Conservation (phyloP, 92 coral and sea anemone genomes). For the Heteractis magnifica region DNA sequence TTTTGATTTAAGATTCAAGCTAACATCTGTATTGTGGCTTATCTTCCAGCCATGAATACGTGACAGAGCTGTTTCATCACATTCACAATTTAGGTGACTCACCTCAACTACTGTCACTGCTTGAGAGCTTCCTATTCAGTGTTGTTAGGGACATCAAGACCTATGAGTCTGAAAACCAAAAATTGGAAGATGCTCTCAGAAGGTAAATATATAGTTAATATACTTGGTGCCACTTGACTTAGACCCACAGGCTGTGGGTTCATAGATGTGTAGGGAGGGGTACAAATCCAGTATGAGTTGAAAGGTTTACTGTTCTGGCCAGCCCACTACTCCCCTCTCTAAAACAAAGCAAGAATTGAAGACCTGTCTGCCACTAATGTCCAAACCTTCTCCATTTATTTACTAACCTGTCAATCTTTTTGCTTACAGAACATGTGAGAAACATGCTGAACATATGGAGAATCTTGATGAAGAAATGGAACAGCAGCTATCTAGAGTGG, state of each 20-base stretch:
- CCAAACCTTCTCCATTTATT: background rate
- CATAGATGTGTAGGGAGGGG: background rate
- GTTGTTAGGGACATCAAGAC: conserved; percentile 91
- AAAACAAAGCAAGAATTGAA: too few relatives aligned
- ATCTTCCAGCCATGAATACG: conserved; percentile 82
- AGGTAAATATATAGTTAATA: conserved; percentile 49
- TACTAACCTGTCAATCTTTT: background rate
- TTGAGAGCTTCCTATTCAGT: conserved; percentile 88
- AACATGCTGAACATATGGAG: conserved; percentile 93
- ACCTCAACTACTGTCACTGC: conserved; percentile 76
- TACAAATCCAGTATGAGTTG: too few relatives aligned
- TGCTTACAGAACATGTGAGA: conserved; percentile 78
- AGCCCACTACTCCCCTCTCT: too few relatives aligned
- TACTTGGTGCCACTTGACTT: too few relatives aligned
- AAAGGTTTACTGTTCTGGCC: too few relatives aligned
- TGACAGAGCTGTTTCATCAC: conserved; percentile 87
- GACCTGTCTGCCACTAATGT: too few relatives aligned
- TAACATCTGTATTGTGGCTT: conserved; percentile 10
- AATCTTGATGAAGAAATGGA: conserved; percentile 91
- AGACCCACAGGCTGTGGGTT: too few relatives aligned
- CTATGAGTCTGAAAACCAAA: conserved; percentile 80
- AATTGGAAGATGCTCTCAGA: conserved; percentile 94
- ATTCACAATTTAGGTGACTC: conserved; percentile 80
- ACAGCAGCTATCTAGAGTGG: conserved; percentile 88
- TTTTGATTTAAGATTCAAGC: background rate